A percentile compares a stretch with the other conserved stretches of the same genome.
These are phyloP conservation scores for Pseudorhombus dupliciocellatus DNA, from an alignment of 2,113 vertebrate genomes.

Conservation along the genomic window DNA sequence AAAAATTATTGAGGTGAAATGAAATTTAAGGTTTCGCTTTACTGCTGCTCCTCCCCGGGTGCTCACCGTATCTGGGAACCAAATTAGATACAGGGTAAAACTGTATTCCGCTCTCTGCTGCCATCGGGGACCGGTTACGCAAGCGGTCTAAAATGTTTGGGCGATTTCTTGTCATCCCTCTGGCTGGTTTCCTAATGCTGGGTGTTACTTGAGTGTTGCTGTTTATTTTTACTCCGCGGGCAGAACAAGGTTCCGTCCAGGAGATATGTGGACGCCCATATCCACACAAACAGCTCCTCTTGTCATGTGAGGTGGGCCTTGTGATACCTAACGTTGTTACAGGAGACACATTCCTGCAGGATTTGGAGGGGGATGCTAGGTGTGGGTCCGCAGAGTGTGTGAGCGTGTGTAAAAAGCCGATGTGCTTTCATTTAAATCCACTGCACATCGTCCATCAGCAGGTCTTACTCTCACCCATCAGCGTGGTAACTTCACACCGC, in stretches of 20 bases:
- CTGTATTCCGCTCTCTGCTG: slow-evolving; percentile 22
- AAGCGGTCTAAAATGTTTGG: slow-evolving; percentile 31
- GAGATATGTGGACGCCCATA: slow-evolving; percentile 1
- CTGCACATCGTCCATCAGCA: slow-evolving; percentile 62
- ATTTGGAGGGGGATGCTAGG: slow-evolving; percentile 56
- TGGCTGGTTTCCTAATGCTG: neutral
- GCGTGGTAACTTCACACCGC: slow-evolving; percentile 64
- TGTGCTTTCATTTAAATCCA: slow-evolving; percentile 53
- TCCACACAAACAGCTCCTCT: slow-evolving; percentile 2
- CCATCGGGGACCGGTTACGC: slow-evolving; percentile 34
- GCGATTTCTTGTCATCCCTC: slow-evolving; percentile 29
- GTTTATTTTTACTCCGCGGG: slow-evolving; percentile 56
- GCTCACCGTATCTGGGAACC: slow-evolving; percentile 12
- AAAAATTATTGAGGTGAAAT: neutral
- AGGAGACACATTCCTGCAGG: slow-evolving; percentile 70
- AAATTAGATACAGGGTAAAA: slow-evolving; percentile 33
- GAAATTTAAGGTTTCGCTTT: slow-evolving; percentile 7
- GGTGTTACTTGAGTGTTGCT: slow-evolving; percentile 33
- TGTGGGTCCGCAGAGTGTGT: slow-evolving; percentile 40
- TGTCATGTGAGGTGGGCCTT: slow-evolving; percentile 66
- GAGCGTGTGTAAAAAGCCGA: slow-evolving; percentile 18
- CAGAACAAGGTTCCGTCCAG: slow-evolving; percentile 29
- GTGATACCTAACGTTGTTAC: slow-evolving; percentile 75
- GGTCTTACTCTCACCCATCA: slow-evolving; percentile 48
- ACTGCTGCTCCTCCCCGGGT: neutral